Evolutionary conservation across 2,888 invertebrate species (phyloP), one percentile per base, ranked within the genome.

Genomic region (Pyrrhosoma nymphula): DNA sequence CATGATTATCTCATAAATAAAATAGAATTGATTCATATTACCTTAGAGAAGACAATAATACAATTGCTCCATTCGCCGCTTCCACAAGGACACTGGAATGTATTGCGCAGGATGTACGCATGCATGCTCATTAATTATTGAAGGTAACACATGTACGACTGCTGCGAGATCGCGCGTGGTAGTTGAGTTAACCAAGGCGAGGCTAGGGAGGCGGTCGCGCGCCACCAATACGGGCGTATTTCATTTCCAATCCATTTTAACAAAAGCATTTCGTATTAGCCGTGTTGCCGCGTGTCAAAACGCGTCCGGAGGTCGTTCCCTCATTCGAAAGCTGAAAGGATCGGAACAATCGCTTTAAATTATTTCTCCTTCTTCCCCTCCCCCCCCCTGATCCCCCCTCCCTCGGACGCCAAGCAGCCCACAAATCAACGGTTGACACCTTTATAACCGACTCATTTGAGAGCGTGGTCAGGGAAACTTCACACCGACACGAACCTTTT

Each of bases 401-500:
- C 47, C 47, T 47, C 14, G 89, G 89, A 89, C 89, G 56, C 39
- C 39, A 55, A 89, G 26, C 47, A 89, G 89, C 89, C 89, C 89
- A 89, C 89, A 89, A 89, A 47, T 89, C 89, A 89, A 4, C 12
- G 55, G 89, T 56, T 89, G 89, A 89, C 89, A 89, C 89, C 89
- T 89, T 89, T 89, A 89, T 89, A 89, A 55, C 89, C 89, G 56
- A 55, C 47, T 89, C 89, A 89, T 89, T 89, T 56, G 47, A 55
- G 89, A 89, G n/a, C 89, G 56, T 56, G 55, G 89, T 89, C 89
- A 56, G 89, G 89, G 89, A 89, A 89, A 89, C 89, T 89, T 47
- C 56, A 89, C 56, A 89, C 55, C 26, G 56, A 56, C 89, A 56
- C 89, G 89, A 89, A 55, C 47, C 56, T 56, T 82, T n/a, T n/a